Conservation (phyloP, 2,113 vertebrate species). For the Baryphthengus martii region DNA sequence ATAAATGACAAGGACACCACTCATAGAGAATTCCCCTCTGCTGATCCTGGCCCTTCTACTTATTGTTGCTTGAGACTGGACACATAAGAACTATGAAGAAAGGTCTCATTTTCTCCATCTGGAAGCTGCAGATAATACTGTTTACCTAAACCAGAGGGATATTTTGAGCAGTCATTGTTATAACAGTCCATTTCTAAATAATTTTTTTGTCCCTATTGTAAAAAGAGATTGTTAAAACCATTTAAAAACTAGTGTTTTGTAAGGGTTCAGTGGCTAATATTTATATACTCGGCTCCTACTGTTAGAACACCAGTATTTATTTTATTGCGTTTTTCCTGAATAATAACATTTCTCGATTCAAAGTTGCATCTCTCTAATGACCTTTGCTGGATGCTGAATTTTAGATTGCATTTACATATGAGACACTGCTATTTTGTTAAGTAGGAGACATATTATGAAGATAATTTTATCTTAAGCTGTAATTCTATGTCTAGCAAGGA, state of each 20-base stretch:
- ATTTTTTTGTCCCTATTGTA: not conserved
- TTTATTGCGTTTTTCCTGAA: not conserved
- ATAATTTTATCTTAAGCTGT: constrained; percentile 64
- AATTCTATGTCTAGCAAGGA: constrained; percentile 60
- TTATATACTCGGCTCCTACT: not conserved
- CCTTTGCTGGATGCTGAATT: not conserved
- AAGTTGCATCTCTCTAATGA: constrained; percentile 1
- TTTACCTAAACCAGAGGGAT: not conserved
- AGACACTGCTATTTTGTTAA: constrained; percentile 51
- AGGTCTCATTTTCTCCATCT: not conserved
- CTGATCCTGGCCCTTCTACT: not conserved
- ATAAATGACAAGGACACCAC: not conserved
- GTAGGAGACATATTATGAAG: constrained; percentile 30
- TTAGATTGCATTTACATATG: constrained; percentile 54
- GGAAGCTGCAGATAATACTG: not conserved
- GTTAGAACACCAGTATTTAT: not conserved
- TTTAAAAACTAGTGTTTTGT: not conserved
- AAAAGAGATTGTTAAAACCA: not conserved
- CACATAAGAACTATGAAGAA: not conserved
- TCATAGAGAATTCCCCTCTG: not conserved
- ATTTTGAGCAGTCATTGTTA: not conserved
- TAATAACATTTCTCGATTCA: not conserved
- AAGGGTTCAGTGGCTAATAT: not conserved
- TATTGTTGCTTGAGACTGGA: not conserved
- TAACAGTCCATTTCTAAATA: not conserved